These are phyloP conservation scores for Echinarachnius parma DNA, from an alignment of 53 echinoderm and acorn worm genomes.

Conservation along the genomic window DNA sequence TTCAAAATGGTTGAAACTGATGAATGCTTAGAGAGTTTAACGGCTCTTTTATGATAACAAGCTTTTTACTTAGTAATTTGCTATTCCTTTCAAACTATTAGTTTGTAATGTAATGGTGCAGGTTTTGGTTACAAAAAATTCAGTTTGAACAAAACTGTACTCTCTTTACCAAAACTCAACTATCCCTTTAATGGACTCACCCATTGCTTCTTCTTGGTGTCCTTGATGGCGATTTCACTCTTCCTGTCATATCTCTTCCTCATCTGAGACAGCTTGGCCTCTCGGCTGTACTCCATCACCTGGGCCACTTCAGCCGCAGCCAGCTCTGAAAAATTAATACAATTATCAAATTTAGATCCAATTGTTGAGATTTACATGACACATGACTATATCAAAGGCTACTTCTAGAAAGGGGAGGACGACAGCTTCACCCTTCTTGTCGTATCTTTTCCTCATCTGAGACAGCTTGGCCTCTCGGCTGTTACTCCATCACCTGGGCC, in stretches of 20 bases:
- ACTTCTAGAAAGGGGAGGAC: too few species aligned
- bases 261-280: constrained; percentile 36
- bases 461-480: constrained; percentile 39
- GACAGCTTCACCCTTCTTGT: constrained; percentile 53
- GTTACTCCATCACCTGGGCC: constrained; percentile 53
- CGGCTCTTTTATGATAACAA: too few species aligned
- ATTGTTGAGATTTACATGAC: neutral
- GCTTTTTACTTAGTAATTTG: too few species aligned
- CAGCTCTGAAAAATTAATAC: constrained; percentile 36
- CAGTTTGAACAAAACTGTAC: too few species aligned
- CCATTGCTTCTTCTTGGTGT: constrained; percentile 78
- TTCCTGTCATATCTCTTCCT: constrained; percentile 51
- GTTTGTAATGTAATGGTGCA: too few species aligned
- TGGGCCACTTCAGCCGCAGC: constrained; percentile 67
- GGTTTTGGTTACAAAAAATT: too few species aligned
- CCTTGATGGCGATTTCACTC: constrained; percentile 55
- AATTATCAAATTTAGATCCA: neutral
- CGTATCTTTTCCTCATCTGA: constrained; percentile 46
- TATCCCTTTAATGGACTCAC: constrained; percentile 44
- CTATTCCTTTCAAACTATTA: too few species aligned
- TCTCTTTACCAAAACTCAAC: too few species aligned
- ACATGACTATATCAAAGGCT: too few species aligned
- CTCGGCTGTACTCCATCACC: constrained; percentile 51
- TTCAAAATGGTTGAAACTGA: too few species aligned
- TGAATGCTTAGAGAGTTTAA: too few species aligned